phyloP scores from a whole-genome alignment of 2,113 vertebrate genomes.

The Numida meleagris region DNA sequence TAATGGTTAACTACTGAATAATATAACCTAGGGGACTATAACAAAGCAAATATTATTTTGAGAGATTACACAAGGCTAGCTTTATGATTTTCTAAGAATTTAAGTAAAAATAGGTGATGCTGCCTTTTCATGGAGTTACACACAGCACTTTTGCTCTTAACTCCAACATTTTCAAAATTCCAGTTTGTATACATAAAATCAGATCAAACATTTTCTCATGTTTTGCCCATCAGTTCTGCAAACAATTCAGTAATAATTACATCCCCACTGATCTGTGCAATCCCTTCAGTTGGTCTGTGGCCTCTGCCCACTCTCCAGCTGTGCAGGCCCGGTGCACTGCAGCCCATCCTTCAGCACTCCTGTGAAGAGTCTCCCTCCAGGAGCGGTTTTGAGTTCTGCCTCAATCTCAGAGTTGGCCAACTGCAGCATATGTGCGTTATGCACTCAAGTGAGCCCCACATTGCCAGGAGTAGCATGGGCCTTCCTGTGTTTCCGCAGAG shows the following conservation, averaged over 20 bases:
- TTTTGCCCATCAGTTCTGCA: neutral
- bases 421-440: neutral
- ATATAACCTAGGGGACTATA: neutral
- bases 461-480: neutral
- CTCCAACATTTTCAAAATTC: neutral
- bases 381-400: neutral
- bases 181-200: neutral
- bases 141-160: neutral
- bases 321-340: rapidly evolving
- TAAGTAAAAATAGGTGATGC: neutral
- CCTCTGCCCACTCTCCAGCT: neutral
- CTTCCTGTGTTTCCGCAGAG: neutral
- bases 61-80: neutral
- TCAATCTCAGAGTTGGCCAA: neutral
- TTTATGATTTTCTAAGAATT: neutral
- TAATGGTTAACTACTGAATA: neutral
- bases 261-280: neutral
- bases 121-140: neutral
- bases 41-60: neutral
- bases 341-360: neutral
- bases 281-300: neutral
- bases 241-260: neutral
- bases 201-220: neutral
- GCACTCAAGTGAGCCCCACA: neutral
- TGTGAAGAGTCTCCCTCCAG: neutral